Evolutionary conservation across 2,797 vertebrate species (phyloP).

Genomic region (Oreortyx pictus): DNA sequence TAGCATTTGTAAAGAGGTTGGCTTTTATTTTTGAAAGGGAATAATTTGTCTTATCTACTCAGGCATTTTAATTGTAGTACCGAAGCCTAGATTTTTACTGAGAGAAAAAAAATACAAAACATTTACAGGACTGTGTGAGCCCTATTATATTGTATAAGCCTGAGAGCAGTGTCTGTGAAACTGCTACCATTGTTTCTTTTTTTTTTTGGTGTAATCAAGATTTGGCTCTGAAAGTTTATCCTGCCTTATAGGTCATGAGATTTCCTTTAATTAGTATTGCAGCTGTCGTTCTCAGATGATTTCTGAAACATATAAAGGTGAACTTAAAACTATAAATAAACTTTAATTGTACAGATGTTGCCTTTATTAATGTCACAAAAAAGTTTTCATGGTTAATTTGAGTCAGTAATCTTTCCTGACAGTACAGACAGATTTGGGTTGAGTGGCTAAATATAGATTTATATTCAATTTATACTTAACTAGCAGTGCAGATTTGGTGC

Average conservation of each 20-base stretch:
- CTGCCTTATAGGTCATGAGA: background rate
- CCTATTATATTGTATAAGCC: background rate
- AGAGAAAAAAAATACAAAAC: background rate
- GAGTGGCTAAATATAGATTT: background rate
- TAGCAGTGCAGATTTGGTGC: background rate
- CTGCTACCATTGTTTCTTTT: background rate
- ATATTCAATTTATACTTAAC: background rate
- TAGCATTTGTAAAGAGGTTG: background rate
- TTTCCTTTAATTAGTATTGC: constrained; percentile 1
- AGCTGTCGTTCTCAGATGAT: background rate
- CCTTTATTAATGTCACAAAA: background rate
- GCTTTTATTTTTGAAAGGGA: background rate
- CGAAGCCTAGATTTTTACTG: background rate
- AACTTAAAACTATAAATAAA: background rate
- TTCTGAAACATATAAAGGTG: background rate
- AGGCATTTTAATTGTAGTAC: background rate
- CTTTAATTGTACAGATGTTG: background rate
- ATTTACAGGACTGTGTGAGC: background rate
- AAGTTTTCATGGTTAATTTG: background rate
- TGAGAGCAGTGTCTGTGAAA: background rate
- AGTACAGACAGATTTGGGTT: background rate
- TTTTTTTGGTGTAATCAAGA: background rate
- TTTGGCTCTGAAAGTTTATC: background rate
- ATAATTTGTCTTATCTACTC: background rate
- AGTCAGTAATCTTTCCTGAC: background rate